Evolutionary conservation across 2,797 vertebrate species (phyloP).

Genomic region (Psittacula echo): DNA sequence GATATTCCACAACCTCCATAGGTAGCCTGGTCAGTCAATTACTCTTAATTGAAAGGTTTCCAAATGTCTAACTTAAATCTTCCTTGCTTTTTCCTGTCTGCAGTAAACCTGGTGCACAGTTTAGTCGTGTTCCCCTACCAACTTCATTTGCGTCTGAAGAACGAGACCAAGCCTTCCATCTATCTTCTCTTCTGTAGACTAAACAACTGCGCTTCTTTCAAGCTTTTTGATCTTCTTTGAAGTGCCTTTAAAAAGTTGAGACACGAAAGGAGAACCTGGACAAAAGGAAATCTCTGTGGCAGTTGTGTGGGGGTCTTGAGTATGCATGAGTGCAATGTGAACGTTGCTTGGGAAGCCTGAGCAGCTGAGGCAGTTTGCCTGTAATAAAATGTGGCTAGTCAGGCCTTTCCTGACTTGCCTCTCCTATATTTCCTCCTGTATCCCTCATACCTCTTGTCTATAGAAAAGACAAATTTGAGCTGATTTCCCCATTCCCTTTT

Average conservation of each 20-base stretch:
- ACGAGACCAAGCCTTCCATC: background rate
- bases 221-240: slow-evolving; percentile 52
- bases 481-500: background rate
- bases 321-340: background rate
- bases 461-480: background rate
- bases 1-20: slow-evolving; percentile 11
- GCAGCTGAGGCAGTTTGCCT: background rate
- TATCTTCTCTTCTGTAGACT: slow-evolving; percentile 37
- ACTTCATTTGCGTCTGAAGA: background rate
- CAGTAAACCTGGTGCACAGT: slow-evolving; percentile 31
- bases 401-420: background rate
- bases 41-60: slow-evolving; percentile 45
- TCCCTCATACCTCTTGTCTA: background rate
- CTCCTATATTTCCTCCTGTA: background rate
- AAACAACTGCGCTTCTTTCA: slow-evolving; percentile 26
- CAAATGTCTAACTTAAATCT: background rate
- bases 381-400: background rate
- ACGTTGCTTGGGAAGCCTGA: background rate
- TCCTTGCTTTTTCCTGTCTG: slow-evolving; percentile 21
- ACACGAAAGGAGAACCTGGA: slow-evolving; percentile 13
- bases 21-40: slow-evolving; percentile 18
- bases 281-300: slow-evolving; percentile 1
- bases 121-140: background rate
- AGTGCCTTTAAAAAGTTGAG: slow-evolving; percentile 22
- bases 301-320: background rate